These are phyloP conservation scores for Liopterus haemorrhoidalis DNA, from an alignment of 2,888 invertebrate species.

Conservation along the genomic window DNA sequence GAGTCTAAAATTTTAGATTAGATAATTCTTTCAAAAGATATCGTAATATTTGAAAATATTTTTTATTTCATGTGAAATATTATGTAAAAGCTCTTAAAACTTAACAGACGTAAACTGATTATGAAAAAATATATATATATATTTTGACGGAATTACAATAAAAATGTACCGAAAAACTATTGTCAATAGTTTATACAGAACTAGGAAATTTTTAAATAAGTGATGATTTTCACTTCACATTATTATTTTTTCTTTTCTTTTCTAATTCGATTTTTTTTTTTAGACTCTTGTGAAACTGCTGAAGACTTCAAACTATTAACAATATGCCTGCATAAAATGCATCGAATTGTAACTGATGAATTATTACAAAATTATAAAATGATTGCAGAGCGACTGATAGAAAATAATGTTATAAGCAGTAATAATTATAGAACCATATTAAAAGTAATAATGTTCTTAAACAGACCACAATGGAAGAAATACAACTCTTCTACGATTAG, in stretches of 20 bases:
- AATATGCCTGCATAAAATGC: conserved; percentile 46
- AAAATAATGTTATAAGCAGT: conserved; percentile 35
- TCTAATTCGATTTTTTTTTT: conserved; percentile 26
- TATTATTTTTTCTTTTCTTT: conserved; percentile 2
- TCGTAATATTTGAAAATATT: no score
- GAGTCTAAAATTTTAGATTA: no score
- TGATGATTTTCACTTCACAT: conserved; percentile 11
- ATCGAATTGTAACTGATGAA: conserved; percentile 42
- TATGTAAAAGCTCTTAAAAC: no score
- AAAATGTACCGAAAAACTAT: no score
- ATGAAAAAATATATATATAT: no score
- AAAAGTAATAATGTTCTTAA: conserved; percentile 45
- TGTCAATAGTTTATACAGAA: no score
- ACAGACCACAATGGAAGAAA: conserved; percentile 47
- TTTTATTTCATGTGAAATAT: no score
- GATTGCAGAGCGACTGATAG: conserved; percentile 41
- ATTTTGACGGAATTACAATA: no score
- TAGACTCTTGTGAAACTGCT: conserved; percentile 39
- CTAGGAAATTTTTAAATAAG: conserved; percentile 8
- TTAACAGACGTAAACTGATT: no score
- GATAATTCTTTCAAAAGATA: no score
- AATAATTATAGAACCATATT: conserved; percentile 36
- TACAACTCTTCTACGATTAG: conserved; percentile 41
- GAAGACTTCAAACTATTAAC: conserved; percentile 47
- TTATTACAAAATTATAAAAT: conserved; percentile 41